phyloP scores from a whole-genome alignment of 2,888 invertebrate species.

The Morpho achilles region DNA sequence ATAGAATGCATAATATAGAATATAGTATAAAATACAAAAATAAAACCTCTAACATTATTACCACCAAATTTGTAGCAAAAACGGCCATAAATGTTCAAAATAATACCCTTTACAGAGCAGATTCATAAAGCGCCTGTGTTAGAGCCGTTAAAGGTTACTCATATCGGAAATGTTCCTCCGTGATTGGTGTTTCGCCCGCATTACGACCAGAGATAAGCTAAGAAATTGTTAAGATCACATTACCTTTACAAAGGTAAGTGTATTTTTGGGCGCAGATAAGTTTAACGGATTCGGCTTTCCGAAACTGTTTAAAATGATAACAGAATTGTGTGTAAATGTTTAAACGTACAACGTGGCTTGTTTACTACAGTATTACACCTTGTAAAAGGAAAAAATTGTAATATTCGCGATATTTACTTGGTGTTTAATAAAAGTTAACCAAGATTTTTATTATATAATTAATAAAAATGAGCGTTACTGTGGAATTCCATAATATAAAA shows the following conservation, averaged over 20 bases:
- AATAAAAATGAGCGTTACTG: no score
- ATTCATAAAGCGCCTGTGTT: conserved; percentile 47
- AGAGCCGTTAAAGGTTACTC: conserved; percentile 31
- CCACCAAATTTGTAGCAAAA: conserved; percentile 5
- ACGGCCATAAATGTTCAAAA: conserved; percentile 37
- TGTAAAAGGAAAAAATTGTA: no score
- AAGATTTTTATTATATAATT: no score
- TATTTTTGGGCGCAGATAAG: conserved; percentile 28
- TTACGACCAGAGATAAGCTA: conserved; percentile 37
- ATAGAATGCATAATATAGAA: neutral
- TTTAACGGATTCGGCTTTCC: conserved; percentile 19
- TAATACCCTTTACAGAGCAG: conserved; percentile 43
- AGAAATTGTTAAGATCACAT: conserved; percentile 33
- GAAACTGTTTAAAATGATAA: conserved; percentile 17
- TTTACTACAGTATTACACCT: no score
- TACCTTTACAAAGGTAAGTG: conserved; percentile 25
- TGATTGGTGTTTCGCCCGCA: conserved; percentile 55
- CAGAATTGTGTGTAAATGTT: neutral
- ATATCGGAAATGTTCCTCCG: conserved; percentile 60
- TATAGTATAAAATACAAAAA: neutral
- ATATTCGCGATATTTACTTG: no score
- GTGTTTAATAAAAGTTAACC: no score
- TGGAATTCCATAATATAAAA: no score
- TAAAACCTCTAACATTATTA: neutral
- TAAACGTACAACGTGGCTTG: no score